phyloP scores from a whole-genome alignment of 2,797 vertebrate genomes.

The Cyclopterus lumpus region DNA sequence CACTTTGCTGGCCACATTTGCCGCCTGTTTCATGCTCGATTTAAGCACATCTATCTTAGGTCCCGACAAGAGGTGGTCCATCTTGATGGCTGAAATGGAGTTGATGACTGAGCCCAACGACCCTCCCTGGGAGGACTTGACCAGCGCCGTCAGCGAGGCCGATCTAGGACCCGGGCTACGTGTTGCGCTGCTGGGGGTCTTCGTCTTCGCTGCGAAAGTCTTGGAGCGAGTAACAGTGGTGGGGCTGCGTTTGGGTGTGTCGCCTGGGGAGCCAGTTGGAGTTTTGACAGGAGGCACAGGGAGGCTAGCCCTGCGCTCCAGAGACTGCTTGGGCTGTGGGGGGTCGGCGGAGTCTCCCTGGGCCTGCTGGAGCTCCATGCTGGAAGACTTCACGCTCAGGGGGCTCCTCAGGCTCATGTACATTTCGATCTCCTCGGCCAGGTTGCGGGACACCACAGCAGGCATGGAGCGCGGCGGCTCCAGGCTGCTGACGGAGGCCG shows the following conservation, averaged over 20 bases:
- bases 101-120: slow-evolving; percentile 94
- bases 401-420: slow-evolving; percentile 96
- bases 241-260: slow-evolving; percentile 84
- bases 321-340: slow-evolving; percentile 61
- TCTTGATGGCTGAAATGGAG: slow-evolving; percentile 92
- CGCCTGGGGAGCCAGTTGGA: slow-evolving; percentile 48
- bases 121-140: slow-evolving; percentile 90
- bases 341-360: slow-evolving; percentile 60
- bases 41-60: slow-evolving; percentile 96
- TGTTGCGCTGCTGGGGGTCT: slow-evolving; percentile 64
- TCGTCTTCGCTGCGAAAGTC: slow-evolving; percentile 88
- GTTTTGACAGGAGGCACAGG: slow-evolving; percentile 83
- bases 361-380: slow-evolving; percentile 91
- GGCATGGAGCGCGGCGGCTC: slow-evolving; percentile 84
- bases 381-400: slow-evolving; percentile 88
- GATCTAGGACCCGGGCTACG: slow-evolving; percentile 81
- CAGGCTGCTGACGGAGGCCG: slow-evolving; percentile 81
- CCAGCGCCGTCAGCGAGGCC: slow-evolving; percentile 87
- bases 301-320: slow-evolving; percentile 92
- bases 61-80: slow-evolving; percentile 93
- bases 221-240: slow-evolving; percentile 89
- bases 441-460: slow-evolving; percentile 89
- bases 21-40: slow-evolving; percentile 96
- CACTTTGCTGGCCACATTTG: slow-evolving; percentile 94
- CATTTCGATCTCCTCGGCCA: slow-evolving; percentile 97